phyloP scores from a whole-genome alignment of 2,113 vertebrate species.

The Psittacus erithacus region DNA sequence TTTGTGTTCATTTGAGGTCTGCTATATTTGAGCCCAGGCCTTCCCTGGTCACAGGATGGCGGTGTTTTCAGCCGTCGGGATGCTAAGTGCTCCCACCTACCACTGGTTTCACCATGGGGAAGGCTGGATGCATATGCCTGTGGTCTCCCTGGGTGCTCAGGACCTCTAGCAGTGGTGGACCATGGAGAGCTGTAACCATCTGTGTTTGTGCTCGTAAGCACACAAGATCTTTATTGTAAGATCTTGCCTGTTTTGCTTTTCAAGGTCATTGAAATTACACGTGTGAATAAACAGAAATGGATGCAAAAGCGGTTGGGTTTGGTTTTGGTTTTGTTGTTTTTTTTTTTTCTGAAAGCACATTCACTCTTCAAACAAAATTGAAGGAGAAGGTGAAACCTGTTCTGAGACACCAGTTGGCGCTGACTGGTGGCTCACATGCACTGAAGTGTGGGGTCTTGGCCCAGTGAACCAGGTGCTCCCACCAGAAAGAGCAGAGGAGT shows the following conservation, averaged over 20 bases:
- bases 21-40: not conserved
- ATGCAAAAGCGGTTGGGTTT: not conserved
- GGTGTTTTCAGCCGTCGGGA: not conserved
- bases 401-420: not conserved
- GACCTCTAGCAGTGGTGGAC: not conserved
- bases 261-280: not conserved
- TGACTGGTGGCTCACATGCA: not conserved
- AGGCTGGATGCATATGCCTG: fast-evolving
- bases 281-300: not conserved
- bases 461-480: not conserved
- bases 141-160: not conserved
- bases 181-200: fast-evolving
- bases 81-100: not conserved
- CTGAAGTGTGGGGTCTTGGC: not conserved
- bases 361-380: not conserved
- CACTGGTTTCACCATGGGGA: not conserved
- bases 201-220: not conserved
- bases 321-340: not conserved
- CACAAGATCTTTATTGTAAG: not conserved
- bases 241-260: not conserved
- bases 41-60: not conserved
- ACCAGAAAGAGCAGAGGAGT: not conserved
- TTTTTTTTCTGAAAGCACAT: not conserved
- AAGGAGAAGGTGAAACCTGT: not conserved
- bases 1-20: not conserved